Base-by-base conservation (phyloP, 2,888 invertebrate genomes). In the Hydropsyche betteni region DNA sequence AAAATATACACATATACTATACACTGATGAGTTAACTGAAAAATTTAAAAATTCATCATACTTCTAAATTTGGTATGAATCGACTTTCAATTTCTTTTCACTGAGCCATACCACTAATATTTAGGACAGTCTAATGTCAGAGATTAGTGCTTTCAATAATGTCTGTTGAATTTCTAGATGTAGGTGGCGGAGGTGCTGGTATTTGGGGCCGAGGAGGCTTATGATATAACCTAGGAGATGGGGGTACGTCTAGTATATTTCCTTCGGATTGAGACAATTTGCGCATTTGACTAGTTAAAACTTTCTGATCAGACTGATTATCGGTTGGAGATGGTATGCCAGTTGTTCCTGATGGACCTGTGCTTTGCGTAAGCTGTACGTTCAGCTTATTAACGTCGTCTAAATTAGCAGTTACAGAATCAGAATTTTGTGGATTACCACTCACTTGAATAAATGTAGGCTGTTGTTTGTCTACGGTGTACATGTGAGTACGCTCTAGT, bases 381-480 rank as follows among this genome's bases (percentile, higher is more conserved):
- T 84, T 84, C 51, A 82, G 83, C 14, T 78, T 75, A 10, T 85
- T 83, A 74, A 83, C 79, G 1, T 81, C 80, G 16, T 85, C 86
- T 38, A 84, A 84, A 5, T 77, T 80, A 33, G 81, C 81, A 58
- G 77, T 80, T 4, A 38, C 38, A 1, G 68, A 24, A 12, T 77
- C 77, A 5, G 76, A 69, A 4, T 68, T n/a, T 14, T 70, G 71
- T 51, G 80, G 55, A 14, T 55, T 68, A 38, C 64, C 58, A 44
- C 50, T 8, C 78, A 91, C 90, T 82, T 89, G 89, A 75, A 91
- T 90, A 81, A 91, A 87, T 74, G 92, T 91, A 77, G 93, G 92
- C 82, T 93, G 93, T 78, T 93, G 92, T 83, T 92, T 93, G 83
- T 93, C 91, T 69, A 92, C 91, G 50, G 90, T 90, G 85, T 92